Base-by-base conservation (phyloP, 2,797 vertebrate species). In the Typhlichthys subterraneus region DNA sequence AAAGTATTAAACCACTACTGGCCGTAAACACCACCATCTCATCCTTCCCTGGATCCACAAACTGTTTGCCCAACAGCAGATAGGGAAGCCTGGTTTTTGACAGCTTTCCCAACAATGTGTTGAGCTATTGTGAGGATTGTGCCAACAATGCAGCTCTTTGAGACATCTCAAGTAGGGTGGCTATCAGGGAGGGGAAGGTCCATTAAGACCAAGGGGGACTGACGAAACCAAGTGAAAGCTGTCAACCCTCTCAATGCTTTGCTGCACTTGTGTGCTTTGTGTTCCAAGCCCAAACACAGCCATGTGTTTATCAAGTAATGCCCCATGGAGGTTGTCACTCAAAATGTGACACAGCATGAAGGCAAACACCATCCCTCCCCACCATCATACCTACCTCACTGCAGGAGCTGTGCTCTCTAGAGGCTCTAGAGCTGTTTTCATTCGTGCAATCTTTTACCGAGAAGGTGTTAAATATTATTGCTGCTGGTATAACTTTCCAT, bases 11-110 rank as follows among this genome's bases (percentile, higher is more conserved):
- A 29, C 23, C 23, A 29, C 4, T 29, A 4, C 4, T 29, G 23
- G 23, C 84, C 0, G 88, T 89, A 38, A 92, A 91, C 90, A 91
- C 93, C 90, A 91, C 93, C 63, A 92, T 72, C 70, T 83, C 65
- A 0, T 90, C 81, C 17, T 87, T 0, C 29, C 71, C 10, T 70
- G 86, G 72, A 90, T 71, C 63, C 70, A 90, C 87, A 0, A 86
- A 82, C 53, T 76, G 82, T 64, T 80, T 78, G 77, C 85, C 86
- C 80, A 90, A 88, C 63, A 58, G 53, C 59, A 56, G 80, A 49
- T 85, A 89, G 68, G 86, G 85, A 66, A 83, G 87, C 0, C 67
- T 67, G 85, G 85, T 68, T 86, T 90, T 19, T 88, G 87, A 0
- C 85, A 29, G 23, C 23, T 29, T 29, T 29, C 4, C 23, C 23